Evolutionary conservation across 2,797 vertebrate genomes (phyloP), one percentile per base, ranked within the genome.

Genomic region (Chaetophractus vellerosus): DNA sequence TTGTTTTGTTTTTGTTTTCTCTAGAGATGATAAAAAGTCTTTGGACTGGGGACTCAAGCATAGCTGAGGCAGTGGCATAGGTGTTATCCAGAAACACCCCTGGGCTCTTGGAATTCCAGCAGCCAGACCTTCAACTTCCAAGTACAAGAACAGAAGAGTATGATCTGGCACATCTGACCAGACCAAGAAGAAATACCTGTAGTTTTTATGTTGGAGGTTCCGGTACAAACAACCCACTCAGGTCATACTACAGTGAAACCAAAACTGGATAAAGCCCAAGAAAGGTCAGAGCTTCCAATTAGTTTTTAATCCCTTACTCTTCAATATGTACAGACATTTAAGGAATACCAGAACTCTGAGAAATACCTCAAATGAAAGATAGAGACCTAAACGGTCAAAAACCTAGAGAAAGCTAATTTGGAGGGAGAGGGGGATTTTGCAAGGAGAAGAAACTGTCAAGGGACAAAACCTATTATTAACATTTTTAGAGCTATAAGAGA

Each of bases 401-500:
- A 90, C 52, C 9, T 83, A 10, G 28, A 91, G 68, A 90, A 71
- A 57, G 36, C 36, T 61, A 81, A 68, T 26, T 33, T 38, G 50
- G 26, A 72, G 6, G 2, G 7, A 0, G 0, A 50, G 48, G 52
- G 45, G 72, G 50, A 61, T 55, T 31, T 59, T n/a, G 57, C 11
- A 76, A 52, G 26, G 28, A 64, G 36, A 85, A 88, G n/a, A 94
- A 69, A 61, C 5, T 6, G 63, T 41, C 9, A 85, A 33, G 31
- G 6, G 9, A 10, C 48, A 64, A 92, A 74, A 71, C 52, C 52
- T 55, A 18, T 50, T 50, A 59, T 31, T 50, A 81, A 71, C 78
- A 88, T 71, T 68, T 95, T 93, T 48, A 81, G 45, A 89, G 9
- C 21, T 76, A 24, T 66, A 88, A 84, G 91, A 88, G 6, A 78